phyloP scores from a whole-genome alignment of 1,140 invertebrate genomes.

The Rhyzopertha dominica region DNA sequence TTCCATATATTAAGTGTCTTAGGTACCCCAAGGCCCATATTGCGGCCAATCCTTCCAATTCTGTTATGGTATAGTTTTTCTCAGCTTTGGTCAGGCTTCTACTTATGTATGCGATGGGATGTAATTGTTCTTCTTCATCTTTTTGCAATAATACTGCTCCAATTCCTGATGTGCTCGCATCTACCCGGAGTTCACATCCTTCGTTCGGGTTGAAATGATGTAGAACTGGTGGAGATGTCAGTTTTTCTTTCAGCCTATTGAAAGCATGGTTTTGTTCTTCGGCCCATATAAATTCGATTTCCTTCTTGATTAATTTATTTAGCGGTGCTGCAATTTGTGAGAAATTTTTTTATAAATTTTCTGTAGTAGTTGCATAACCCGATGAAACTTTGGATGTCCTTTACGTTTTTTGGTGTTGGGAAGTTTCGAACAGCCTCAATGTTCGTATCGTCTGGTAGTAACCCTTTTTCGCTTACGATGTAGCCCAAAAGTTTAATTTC shows the following conservation, averaged over 20 bases:
- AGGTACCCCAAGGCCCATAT: conserved; percentile 39
- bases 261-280: conserved; percentile 14
- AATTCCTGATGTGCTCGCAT: conserved; percentile 18
- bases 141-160: conserved; percentile 22
- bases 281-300: conserved; percentile 12
- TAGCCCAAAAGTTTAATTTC: conserved; percentile 5
- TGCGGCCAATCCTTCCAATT: conserved; percentile 46
- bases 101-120: conserved; percentile 33
- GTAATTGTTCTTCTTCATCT: conserved; percentile 8
- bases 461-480: conserved; percentile 5
- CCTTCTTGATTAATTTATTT: conserved; percentile 10
- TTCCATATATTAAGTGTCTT: conserved; percentile 16
- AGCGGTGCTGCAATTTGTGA: conserved; percentile 13
- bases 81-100: conserved; percentile 38
- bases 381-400: no score
- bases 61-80: conserved; percentile 42
- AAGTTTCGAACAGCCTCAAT: no score
- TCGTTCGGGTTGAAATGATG: conserved; percentile 20
- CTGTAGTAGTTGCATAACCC: conserved; percentile 18
- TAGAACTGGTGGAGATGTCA: conserved; percentile 17
- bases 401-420: no score
- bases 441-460: conserved; percentile 1
- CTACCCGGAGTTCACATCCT: conserved; percentile 19
- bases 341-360: conserved; percentile 21
- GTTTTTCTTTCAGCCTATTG: conserved; percentile 16